Conservation (phyloP, 1,140 invertebrate species). For the Macrosteles quadrilineatus region DNA sequence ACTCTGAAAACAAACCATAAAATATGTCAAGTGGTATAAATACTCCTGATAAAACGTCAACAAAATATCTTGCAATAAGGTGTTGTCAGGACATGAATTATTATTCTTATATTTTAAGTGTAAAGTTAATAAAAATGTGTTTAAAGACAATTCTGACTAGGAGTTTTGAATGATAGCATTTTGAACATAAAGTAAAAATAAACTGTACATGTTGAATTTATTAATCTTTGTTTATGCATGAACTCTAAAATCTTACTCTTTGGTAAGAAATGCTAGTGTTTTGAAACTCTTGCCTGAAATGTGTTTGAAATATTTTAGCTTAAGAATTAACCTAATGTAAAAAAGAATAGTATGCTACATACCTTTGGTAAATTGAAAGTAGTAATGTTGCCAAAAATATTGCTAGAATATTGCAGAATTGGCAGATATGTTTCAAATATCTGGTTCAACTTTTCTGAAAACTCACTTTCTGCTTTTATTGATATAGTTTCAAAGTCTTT, state of each 20-base stretch:
- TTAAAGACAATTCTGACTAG: no score
- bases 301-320: no score
- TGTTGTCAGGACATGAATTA: no score
- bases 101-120: no score
- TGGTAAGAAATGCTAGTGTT: not conserved
- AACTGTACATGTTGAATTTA: no score
- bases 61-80: no score
- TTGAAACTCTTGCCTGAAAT: not conserved
- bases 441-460: conserved; percentile 75
- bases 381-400: conserved; percentile 76
- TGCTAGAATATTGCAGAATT: conserved; percentile 72
- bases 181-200: no score
- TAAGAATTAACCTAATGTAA: no score
- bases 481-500: conserved; percentile 70
- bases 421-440: conserved; percentile 84
- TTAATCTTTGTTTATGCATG: no score
- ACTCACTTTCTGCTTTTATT: conserved; percentile 59
- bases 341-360: no score
- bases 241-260: not conserved
- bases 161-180: no score
- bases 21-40: conserved; percentile 12
- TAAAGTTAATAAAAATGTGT: no score
- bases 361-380: conserved; percentile 78
- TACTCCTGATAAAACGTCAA: not conserved
- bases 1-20: conserved; percentile 66